Percentiles rank a stretch among this genome's conserved stretches.
phyloP scores from a whole-genome alignment of 1,140 invertebrate genomes.

The Drosophila seguyi region DNA sequence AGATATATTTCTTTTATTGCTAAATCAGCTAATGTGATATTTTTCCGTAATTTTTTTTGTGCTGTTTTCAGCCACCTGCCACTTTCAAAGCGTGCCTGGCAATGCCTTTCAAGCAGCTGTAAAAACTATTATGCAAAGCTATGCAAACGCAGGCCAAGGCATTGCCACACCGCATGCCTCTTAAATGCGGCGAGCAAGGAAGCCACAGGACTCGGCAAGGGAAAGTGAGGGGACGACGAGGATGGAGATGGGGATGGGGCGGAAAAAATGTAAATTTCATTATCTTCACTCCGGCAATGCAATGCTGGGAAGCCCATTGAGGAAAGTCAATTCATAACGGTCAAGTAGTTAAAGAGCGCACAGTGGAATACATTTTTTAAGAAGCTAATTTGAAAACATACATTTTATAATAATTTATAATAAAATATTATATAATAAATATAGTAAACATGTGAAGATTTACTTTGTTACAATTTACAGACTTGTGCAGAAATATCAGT shows the following conservation, averaged over 20 bases:
- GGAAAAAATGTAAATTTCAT: conserved; percentile 48
- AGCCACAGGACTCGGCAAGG: conserved; percentile 1
- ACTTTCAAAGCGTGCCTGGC: not conserved
- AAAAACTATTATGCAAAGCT: conserved; percentile 62
- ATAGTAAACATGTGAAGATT: not conserved
- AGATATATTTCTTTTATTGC: not conserved
- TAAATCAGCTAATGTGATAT: not conserved
- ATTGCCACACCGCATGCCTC: conserved; percentile 27
- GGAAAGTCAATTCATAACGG: conserved; percentile 50
- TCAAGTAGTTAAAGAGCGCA: conserved; percentile 19
- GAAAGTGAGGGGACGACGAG: conserved; percentile 11
- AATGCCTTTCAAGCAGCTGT: conserved; percentile 50
- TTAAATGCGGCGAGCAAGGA: conserved; percentile 17
- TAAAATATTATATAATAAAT: too few relatives aligned
- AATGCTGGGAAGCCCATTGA: conserved; percentile 6
- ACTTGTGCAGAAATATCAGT: too few relatives aligned
- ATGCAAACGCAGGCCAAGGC: conserved; percentile 49
- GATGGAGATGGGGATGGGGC: not conserved
- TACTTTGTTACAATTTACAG: too few relatives aligned
- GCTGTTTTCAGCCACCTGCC: not conserved
- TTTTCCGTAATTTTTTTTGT: not conserved
- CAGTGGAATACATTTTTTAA: not conserved
- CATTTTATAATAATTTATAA: not conserved
- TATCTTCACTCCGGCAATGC: conserved; percentile 26
- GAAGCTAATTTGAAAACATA: not conserved